Percentiles rank a stretch among this genome's conserved stretches.
Conservation (phyloP, 1,140 invertebrate species). For the Pseudomyrmex sp. region DNA sequence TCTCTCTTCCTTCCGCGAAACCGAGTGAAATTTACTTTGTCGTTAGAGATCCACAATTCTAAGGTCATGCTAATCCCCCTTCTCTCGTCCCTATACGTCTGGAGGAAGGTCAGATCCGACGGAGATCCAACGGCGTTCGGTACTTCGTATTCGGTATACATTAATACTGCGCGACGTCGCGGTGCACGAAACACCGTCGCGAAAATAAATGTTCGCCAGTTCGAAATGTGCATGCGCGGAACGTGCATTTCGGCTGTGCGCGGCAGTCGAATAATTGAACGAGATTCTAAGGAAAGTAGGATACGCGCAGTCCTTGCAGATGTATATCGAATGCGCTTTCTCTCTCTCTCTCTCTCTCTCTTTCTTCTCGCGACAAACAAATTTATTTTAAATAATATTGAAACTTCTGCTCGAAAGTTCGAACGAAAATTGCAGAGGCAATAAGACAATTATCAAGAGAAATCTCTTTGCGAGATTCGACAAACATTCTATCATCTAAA, state of each 20-base stretch:
- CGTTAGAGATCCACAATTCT: background rate
- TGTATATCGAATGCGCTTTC: too few relatives aligned
- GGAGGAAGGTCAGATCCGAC: conserved; percentile 3
- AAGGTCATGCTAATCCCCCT: conserved; percentile 3
- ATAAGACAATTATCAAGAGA: too few relatives aligned
- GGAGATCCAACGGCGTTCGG: conserved; percentile 33
- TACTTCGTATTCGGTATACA: background rate
- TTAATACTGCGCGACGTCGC: conserved; percentile 2
- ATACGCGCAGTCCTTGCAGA: background rate
- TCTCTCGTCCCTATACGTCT: background rate
- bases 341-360: too few relatives aligned
- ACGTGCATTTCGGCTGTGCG: background rate
- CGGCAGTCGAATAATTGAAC: conserved; percentile 21
- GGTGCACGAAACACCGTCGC: background rate
- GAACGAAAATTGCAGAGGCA: too few relatives aligned
- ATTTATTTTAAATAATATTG: too few relatives aligned
- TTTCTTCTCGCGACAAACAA: too few relatives aligned
- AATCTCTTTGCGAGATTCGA: too few relatives aligned
- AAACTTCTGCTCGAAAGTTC: too few relatives aligned
- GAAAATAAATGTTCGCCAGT: background rate
- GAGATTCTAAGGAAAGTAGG: background rate
- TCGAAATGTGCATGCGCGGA: conserved; percentile 25
- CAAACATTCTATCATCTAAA: too few relatives aligned
- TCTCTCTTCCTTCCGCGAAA: conserved; percentile 3
- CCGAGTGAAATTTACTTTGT: background rate